Evolutionary conservation across 2,888 invertebrate genomes (phyloP).

Genomic region (Monoplex corrugatus): DNA sequence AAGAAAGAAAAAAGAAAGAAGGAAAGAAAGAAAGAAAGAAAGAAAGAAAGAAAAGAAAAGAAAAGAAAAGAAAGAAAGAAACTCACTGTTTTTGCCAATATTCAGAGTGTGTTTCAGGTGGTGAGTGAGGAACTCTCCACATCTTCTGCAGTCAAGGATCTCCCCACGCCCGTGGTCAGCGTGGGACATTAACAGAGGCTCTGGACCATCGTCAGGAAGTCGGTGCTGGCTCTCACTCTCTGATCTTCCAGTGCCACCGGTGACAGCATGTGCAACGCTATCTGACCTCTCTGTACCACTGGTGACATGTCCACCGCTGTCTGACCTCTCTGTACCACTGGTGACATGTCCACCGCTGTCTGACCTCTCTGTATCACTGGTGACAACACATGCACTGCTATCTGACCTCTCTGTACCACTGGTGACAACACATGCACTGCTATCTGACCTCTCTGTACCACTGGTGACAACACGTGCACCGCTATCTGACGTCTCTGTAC

Average conservation of each 20-base stretch:
- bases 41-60: neutral
- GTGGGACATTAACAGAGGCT: slow-evolving; percentile 26
- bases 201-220: slow-evolving; percentile 3
- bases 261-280: no score
- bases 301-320: no score
- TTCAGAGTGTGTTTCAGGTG: neutral
- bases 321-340: no score
- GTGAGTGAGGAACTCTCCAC: neutral
- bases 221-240: neutral
- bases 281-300: no score
- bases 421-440: no score
- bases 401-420: no score
- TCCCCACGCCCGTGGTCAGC: slow-evolving; percentile 13
- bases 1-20: neutral
- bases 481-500: neutral
- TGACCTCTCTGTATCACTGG: no score
- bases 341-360: no score
- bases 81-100: slow-evolving; percentile 4
- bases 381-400: no score
- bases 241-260: no score
- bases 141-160: neutral
- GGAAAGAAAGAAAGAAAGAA: neutral
- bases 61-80: neutral
- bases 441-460: no score
- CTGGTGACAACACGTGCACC: no score